Base-by-base conservation (phyloP, 2,797 vertebrate genomes). In the Mus minutoides region DNA sequence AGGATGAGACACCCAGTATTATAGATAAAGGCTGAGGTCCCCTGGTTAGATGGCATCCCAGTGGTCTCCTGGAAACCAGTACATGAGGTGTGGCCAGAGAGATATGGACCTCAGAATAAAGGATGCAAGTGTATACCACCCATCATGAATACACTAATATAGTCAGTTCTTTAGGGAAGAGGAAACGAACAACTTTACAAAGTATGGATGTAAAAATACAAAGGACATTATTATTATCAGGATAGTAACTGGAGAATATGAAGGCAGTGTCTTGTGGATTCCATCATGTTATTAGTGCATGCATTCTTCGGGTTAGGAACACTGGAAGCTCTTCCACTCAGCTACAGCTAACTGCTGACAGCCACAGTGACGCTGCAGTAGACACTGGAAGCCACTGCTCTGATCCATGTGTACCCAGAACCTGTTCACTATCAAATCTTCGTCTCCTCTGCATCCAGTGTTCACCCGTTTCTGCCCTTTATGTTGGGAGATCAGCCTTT, bases 31-130 rank as follows among this genome's bases (percentile, higher is more conserved):
- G 26, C n/a, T 0, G 31, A n/a, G 73, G 3, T 5, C 2, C 4
- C 4, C 11, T 6, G 17, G 56, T 9, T 9, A 1, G 1, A 0
- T 10, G 75, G 7, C n/a, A 0, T 0, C 49, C 60, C 37, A 3
- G 37, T 1, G 2, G 73, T 75, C 12, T 13, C 75, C 26, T 76
- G 43, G 43, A 46, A 2, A 29, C 22, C 40, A 69, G 22, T 31
- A 40, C 49, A 13, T 7, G 0, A 0, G 0, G 0, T 3, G 24
- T 8, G 22, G 26, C 22, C 37, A 49, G 67, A 43, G 6, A 7
- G 19, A 22, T 2, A 0, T 0, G 4, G 31, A 13, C 8, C 22
- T 85, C 84, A 37, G 4, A 54, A 8, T 12, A 37, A 29, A 60
- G 40, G 76, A 52, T 26, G 46, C 21, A 24, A 1, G 2, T 5